Evolutionary conservation across 1,140 invertebrate species (phyloP), one percentile per base, ranked within the genome.

Genomic region (Drosophila micromelanica): DNA sequence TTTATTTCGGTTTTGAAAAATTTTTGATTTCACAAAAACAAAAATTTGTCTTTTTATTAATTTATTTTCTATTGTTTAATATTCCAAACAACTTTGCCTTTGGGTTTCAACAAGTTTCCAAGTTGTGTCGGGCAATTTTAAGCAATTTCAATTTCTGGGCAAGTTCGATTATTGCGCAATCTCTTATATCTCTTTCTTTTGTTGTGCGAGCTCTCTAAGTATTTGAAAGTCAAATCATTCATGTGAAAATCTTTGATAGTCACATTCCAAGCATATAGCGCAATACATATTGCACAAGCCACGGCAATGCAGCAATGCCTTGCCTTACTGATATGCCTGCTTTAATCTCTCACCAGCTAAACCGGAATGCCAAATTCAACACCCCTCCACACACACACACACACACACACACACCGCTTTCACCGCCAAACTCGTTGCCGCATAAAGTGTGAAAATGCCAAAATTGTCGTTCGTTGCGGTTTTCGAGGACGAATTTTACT

Each of bases 371-470:
- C 30, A 3, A 38, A 17, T 8, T 7, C 40, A 2, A n/a, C n/a
- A n/a, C n/a, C n/a, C n/a, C n/a, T n/a, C 37, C 2, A 20, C n/a
- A 32, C 8, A 17, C 12, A 7, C 20, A 13, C 13, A 20, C 12
- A 13, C 20, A 37, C n/a, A 7, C 13, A 1, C 20, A 13, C 12
- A 5, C 30, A 12, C 12, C 27, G 23, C 23, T 20, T 32, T 4
- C 6, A 11, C 38, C 48, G 27, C 27, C 64, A 49, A 42, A 43
- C 23, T 23, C 20, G 11, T 12, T 49, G 67, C 64, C 37, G 69
- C 75, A 82, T 78, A 85, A 74, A 78, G 81, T 85, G 81, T 86
- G 81, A 86, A 86, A 86, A 81, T 86, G 78, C 74, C 80, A 81
- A 80, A 86, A 86, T 86, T 86, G 81, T 86, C 82, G 78, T 78